Evolutionary conservation across 1,140 invertebrate species (phyloP).

Genomic region (Hycleus phaleratus): DNA sequence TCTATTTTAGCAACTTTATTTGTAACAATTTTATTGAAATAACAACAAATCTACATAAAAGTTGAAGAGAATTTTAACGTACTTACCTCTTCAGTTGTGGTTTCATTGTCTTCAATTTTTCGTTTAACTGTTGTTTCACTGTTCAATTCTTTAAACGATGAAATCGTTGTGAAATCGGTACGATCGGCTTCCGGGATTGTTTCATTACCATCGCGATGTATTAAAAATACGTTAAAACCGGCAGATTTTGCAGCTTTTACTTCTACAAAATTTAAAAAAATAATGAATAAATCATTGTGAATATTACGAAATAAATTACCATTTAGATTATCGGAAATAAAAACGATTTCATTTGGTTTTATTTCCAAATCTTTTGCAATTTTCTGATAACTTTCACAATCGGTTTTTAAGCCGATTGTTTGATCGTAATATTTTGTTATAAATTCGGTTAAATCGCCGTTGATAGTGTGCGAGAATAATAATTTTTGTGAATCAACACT

Average conservation of each 20-base stretch:
- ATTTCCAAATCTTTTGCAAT: constrained; percentile 62
- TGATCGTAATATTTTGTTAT: constrained; percentile 84
- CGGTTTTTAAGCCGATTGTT: constrained; percentile 69
- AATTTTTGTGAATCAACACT: constrained; percentile 86
- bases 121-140: constrained; percentile 29
- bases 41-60: neutral
- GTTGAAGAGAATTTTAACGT: neutral
- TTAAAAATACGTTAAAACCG: constrained; percentile 59
- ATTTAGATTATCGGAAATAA: constrained; percentile 74
- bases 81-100: constrained; percentile 26
- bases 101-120: constrained; percentile 27
- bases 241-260: constrained; percentile 69
- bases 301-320: constrained; percentile 46
- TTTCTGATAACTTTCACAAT: constrained; percentile 62
- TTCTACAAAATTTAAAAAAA: constrained; percentile 44
- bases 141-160: constrained; percentile 46
- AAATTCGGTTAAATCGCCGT: constrained; percentile 67
- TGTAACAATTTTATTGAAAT: too few species aligned
- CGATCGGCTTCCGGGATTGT: constrained; percentile 52
- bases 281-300: neutral
- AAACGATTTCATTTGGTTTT: constrained; percentile 61
- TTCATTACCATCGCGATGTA: constrained; percentile 70
- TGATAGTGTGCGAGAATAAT: constrained; percentile 67
- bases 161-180: constrained; percentile 50
- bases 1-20: too few species aligned